Evolutionary conservation across 2,113 vertebrate genomes (phyloP), one percentile per base, ranked within the genome.

Genomic region (Microcebus griseorufus): DNA sequence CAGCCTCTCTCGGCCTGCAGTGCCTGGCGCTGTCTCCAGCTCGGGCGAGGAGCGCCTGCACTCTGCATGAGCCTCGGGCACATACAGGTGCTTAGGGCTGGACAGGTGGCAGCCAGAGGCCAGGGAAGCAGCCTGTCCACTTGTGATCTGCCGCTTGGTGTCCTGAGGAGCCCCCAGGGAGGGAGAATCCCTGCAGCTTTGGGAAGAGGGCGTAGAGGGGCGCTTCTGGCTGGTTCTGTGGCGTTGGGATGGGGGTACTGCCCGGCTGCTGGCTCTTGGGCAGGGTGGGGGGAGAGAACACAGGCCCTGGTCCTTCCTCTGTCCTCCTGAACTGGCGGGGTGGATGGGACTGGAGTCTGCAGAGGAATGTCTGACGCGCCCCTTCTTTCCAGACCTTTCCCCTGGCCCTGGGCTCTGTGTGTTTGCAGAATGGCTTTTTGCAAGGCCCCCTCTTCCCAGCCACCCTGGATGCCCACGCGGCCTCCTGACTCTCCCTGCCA

Each of bases 1-100:
- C 12, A 0, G 29, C 58, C 20, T 60, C 4, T 0, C 10, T 2
- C 4, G 25, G 73, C 45, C n/a, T 18, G 23, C 12, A 8, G 39
- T 14, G 72, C 16, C 37, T 60, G 7, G 13, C 11, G 34, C 22
- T 18, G 42, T 18, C 58, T 53, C n/a, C 13, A 39, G 29, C 11
- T 3, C 0, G 13, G 2, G 73, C 29, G 6, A 10, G 13, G 51
- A 32, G 42, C 27, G 12, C 39, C 51, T 9, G 62, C 23, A 27
- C 14, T 53, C 80, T 32, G 0, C 32, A 12, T 6, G 18, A 48
- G n/a, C 96, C 45, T 23, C 4, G 4, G 34, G 65, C 13, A 27
- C 6, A 23, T 17, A 48, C 67, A 55, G 42, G 48, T 3, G 55
- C 51, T 55, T 10, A 4, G 37, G 67, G 73, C 22, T 2, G 32